Evolutionary conservation across 2,888 invertebrate genomes (phyloP), one percentile per base, ranked within the genome.

Genomic region (Rhagonycha fulva): DNA sequence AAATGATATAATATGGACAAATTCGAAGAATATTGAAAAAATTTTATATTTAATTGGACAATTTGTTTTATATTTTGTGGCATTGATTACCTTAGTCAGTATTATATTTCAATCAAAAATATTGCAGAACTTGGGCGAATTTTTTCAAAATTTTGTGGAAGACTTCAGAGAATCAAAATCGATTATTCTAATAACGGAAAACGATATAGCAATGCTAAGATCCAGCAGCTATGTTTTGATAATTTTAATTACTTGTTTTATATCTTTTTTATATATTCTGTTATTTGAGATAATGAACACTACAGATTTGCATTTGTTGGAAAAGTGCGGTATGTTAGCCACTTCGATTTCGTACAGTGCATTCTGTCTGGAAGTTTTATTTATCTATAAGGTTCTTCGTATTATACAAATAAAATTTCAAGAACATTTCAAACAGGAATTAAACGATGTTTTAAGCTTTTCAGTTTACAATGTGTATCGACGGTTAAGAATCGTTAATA

Each of bases 251-350:
- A n/a, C 2, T 1, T 0, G 0, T 32, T 5, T 2, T 32, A 0
- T n/a, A n/a, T 0, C 5, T n/a, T 7, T 1, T 7, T 7, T 3
- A 2, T n/a, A 7, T n/a, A n/a, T n/a, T n/a, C 0, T n/a, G 7
- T n/a, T 47, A 0, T 47, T 47, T n/a, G 47, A 0, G 7, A 0
- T 47, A 47, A 7, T 7, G 0, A 1, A 47, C 0, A n/a, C 2
- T 0, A 9, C 4, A 47, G 2, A 7, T 7, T n/a, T n/a, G 2
- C n/a, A 47, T 7, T n/a, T n/a, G n/a, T 47, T 47, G 7, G 47
- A 47, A 47, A 47, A n/a, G n/a, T n/a, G n/a, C 7, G 47, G 47
- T 2, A 0, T n/a, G 0, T n/a, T 47, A 5, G 32, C 2, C n/a
- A 5, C 4, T 5, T 1, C 5, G 0, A n/a, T 4, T 47, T n/a